Evolutionary conservation across 2,113 vertebrate species (phyloP).

Genomic region (Catharus minimus): DNA sequence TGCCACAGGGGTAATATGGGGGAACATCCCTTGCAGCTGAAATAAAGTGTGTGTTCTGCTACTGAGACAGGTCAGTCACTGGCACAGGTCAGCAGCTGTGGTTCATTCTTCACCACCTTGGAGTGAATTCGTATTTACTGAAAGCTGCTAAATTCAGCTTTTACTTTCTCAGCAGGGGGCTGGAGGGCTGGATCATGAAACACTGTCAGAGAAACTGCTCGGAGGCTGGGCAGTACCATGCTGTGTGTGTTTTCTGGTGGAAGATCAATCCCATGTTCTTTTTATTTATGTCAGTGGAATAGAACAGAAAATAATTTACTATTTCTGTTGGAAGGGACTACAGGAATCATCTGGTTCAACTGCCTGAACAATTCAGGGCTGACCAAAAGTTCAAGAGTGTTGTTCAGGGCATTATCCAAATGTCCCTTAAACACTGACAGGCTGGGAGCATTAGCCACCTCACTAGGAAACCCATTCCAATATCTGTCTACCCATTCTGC

Average conservation of each 20-base stretch:
- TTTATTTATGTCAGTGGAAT: background rate
- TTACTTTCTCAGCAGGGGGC: background rate
- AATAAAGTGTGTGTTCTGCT: rapidly evolving
- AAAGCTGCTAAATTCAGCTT: background rate
- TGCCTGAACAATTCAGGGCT: background rate
- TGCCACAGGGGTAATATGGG: background rate
- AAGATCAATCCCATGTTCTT: background rate
- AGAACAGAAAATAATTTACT: background rate
- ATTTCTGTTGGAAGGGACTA: background rate
- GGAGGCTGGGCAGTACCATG: rapidly evolving
- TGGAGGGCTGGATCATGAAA: background rate
- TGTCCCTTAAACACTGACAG: background rate
- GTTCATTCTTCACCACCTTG: background rate
- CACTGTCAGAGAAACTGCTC: background rate
- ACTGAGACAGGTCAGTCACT: background rate
- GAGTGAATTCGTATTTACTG: background rate
- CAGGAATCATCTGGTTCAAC: background rate
- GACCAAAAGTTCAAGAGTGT: background rate
- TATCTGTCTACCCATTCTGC: background rate
- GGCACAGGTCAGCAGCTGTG: rapidly evolving
- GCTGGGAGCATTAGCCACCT: background rate
- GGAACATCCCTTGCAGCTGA: background rate
- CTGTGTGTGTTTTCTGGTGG: background rate
- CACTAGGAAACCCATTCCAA: background rate
- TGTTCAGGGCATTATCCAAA: background rate